Evolutionary conservation across 2,888 invertebrate species (phyloP).

Genomic region (Drosophila anomalata): DNA sequence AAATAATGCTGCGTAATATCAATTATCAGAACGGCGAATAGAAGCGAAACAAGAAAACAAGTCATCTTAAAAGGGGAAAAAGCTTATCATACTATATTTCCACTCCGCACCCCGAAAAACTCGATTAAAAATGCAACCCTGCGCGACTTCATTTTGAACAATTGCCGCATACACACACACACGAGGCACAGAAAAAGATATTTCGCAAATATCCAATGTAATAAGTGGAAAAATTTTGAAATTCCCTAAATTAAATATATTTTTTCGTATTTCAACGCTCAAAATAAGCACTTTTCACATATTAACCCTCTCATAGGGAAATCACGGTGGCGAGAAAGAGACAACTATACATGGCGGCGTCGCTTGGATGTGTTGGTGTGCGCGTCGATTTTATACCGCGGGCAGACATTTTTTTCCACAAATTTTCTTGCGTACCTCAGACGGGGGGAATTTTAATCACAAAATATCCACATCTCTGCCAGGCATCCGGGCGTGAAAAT

Average conservation of each 20-base stretch:
- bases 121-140: constrained; percentile 48
- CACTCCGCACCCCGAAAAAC: constrained; percentile 24
- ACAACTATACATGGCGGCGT: constrained; percentile 82
- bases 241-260: constrained; percentile 33
- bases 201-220: not conserved
- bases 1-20: constrained; percentile 20
- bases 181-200: not conserved
- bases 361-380: constrained; percentile 77
- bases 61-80: constrained; percentile 16
- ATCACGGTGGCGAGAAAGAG: constrained; percentile 46
- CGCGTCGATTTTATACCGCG: constrained; percentile 44
- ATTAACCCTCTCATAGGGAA: not conserved
- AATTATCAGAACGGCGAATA: constrained; percentile 3
- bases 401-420: constrained; percentile 68
- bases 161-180: constrained; percentile 23
- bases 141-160: constrained; percentile 30
- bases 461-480: constrained; percentile 85
- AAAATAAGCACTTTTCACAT: constrained; percentile 38
- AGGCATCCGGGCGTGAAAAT: constrained; percentile 85
- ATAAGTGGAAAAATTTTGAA: constrained; percentile 9
- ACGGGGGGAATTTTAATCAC: constrained; percentile 85
- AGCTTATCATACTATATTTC: constrained; percentile 43
- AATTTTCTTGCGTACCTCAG: constrained; percentile 85
- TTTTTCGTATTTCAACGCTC: constrained; percentile 26
- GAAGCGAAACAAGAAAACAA: constrained; percentile 1